Conservation (phyloP, 2,797 vertebrate species). For the Phylloscopus collybita region DNA sequence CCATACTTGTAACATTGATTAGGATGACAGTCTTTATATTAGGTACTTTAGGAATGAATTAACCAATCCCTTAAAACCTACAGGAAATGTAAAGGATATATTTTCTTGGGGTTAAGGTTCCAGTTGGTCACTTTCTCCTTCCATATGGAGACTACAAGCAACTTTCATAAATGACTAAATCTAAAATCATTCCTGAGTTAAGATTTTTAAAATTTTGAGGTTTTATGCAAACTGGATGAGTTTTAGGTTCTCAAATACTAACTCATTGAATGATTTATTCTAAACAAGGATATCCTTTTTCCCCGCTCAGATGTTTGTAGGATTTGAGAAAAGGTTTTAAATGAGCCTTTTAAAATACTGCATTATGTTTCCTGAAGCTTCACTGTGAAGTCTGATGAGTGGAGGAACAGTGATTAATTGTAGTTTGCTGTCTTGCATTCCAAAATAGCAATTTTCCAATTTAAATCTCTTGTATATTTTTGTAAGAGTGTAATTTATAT, state of each 20-base stretch:
- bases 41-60: neutral
- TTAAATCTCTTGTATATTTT: slow-evolving; percentile 69
- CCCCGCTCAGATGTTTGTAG: neutral
- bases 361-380: slow-evolving; percentile 60
- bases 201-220: neutral
- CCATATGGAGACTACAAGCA: neutral
- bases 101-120: neutral
- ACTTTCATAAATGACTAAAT: neutral
- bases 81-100: neutral
- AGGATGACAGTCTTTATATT: neutral
- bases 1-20: neutral
- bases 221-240: neutral
- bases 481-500: slow-evolving; percentile 74
- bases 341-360: slow-evolving; percentile 38
- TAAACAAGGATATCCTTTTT: neutral
- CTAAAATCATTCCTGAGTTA: neutral
- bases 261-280: slow-evolving; percentile 42
- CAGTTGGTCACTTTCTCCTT: neutral
- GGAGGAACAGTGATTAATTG: slow-evolving; percentile 75
- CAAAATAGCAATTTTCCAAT: slow-evolving; percentile 80
- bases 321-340: slow-evolving; percentile 46
- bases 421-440: slow-evolving; percentile 69
- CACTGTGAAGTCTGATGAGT: slow-evolving; percentile 47
- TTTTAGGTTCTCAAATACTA: slow-evolving; percentile 23
- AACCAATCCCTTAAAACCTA: neutral